Conservation (phyloP, 2,113 vertebrate species). For the Xiphorhynchus elegans region DNA sequence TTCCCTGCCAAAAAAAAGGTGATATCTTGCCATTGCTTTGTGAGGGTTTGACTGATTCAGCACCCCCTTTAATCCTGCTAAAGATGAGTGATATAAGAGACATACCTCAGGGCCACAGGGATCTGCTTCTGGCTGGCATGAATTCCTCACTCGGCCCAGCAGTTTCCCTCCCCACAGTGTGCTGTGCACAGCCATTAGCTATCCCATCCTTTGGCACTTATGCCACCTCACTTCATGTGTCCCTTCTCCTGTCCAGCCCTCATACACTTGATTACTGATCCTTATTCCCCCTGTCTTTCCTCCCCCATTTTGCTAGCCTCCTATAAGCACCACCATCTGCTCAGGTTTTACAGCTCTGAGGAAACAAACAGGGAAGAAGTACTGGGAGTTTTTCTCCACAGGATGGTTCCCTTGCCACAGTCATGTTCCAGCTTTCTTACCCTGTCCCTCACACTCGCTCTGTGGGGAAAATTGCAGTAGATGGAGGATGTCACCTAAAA, state of each 20-base stretch:
- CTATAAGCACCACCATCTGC: not conserved
- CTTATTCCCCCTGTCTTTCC: not conserved
- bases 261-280: not conserved
- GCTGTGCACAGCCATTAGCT: not conserved
- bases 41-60: not conserved
- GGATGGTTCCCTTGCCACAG: not conserved
- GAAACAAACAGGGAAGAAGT: not conserved
- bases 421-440: not conserved
- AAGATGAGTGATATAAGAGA: not conserved
- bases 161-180: accelerated
- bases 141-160: not conserved
- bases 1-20: not conserved
- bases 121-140: not conserved
- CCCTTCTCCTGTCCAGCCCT: accelerated
- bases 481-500: not conserved
- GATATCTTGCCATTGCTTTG: not conserved
- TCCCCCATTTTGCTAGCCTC: not conserved
- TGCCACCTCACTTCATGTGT: not conserved
- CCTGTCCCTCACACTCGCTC: not conserved
- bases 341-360: not conserved
- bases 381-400: not conserved
- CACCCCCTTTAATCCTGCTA: not conserved
- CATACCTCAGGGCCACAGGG: not conserved
- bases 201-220: not conserved
- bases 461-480: not conserved